Evolutionary conservation across 2,888 invertebrate genomes (phyloP).

Genomic region (Conistra vaccinii): DNA sequence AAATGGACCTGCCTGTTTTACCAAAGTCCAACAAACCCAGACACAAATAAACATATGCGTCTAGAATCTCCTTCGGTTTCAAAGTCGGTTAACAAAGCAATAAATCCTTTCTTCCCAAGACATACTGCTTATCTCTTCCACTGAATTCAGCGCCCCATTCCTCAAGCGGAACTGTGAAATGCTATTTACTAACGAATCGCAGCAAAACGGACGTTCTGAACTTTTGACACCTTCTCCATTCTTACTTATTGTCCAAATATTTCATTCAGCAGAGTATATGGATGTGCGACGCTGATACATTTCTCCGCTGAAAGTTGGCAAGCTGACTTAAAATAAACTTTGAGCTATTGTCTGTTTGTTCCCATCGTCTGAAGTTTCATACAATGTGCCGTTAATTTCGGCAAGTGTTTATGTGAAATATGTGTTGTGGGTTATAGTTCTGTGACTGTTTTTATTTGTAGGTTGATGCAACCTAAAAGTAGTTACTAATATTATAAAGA

Average conservation of each 20-base stretch:
- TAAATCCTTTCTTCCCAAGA: constrained; percentile 33
- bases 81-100: constrained; percentile 24
- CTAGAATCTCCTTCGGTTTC: neutral
- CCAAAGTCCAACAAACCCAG: neutral
- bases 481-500: no score
- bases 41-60: constrained; percentile 2
- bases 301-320: constrained; percentile 65
- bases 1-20: neutral
- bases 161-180: constrained; percentile 57
- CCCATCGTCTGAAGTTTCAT: constrained; percentile 48
- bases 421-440: constrained; percentile 28
- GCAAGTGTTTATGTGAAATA: constrained; percentile 57
- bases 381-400: constrained; percentile 61
- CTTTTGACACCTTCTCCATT: constrained; percentile 65
- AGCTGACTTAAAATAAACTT: constrained; percentile 65
- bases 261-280: constrained; percentile 68
- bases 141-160: constrained; percentile 43
- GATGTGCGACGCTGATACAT: constrained; percentile 68
- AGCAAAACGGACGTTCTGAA: constrained; percentile 59
- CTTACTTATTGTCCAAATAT: constrained; percentile 70
- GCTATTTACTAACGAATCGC: constrained; percentile 68
- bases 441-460: neutral
- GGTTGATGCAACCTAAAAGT: neutral
- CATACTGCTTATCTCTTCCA: constrained; percentile 18
- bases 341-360: constrained; percentile 60